Percentiles rank a stretch among this genome's conserved stretches.
Conservation (phyloP, 2,888 invertebrate species). For the Oeneis ivallda region DNA sequence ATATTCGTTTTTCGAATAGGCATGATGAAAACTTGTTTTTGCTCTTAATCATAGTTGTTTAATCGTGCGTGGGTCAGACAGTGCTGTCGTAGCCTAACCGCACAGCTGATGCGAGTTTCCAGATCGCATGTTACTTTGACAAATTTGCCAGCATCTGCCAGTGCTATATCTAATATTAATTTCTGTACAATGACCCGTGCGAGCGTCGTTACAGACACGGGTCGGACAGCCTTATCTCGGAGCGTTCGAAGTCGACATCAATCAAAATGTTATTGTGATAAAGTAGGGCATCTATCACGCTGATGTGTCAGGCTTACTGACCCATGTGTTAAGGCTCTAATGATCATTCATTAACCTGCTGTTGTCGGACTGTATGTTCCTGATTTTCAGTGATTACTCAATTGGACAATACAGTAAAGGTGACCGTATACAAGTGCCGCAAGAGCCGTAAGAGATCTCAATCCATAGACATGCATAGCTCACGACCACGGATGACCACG, state of each 20-base stretch:
- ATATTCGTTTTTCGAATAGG: too few species aligned
- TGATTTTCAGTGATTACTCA: background rate
- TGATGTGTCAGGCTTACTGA: constrained; percentile 50
- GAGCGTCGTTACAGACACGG: constrained; percentile 5
- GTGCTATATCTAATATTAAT: constrained; percentile 4
- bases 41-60: too few species aligned
- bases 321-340: constrained; percentile 39
- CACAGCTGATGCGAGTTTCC: background rate
- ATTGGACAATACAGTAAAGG: background rate
- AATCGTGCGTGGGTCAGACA: too few species aligned
- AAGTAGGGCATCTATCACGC: constrained; percentile 60
- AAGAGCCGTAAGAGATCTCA: background rate
- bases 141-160: constrained; percentile 1
- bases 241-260: constrained; percentile 48
- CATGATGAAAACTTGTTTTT: too few species aligned
- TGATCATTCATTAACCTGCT: constrained; percentile 6
- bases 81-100: background rate
- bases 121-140: background rate
- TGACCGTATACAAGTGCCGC: background rate
- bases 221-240: constrained; percentile 11
- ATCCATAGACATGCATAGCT: too few species aligned
- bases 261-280: constrained; percentile 65
- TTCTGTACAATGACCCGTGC: constrained; percentile 1
- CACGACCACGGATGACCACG: too few species aligned
- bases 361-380: background rate